Evolutionary conservation across 2,888 invertebrate species (phyloP).

Genomic region (Glyphotaelius pellucidus): DNA sequence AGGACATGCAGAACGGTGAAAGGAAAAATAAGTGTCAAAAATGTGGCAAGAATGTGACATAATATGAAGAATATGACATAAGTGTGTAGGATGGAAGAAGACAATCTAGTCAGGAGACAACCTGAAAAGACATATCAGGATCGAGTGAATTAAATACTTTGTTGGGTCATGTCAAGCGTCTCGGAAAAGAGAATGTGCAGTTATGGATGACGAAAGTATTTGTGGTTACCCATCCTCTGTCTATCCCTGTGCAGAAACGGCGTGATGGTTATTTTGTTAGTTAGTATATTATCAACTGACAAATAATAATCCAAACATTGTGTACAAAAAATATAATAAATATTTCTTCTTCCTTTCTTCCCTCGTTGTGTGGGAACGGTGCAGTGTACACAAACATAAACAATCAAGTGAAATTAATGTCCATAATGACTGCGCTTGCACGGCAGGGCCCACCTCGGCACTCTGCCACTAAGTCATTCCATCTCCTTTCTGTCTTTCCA

Average conservation of each 20-base stretch:
- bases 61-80: neutral
- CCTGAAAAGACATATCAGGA: neutral
- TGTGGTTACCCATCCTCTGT: neutral
- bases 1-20: neutral
- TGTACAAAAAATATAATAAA: no score
- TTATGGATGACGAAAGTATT: neutral
- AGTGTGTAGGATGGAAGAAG: neutral
- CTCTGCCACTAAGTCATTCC: no score
- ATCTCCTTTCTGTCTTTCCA: neutral
- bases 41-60: neutral
- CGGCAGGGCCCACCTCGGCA: no score
- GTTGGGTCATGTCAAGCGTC: neutral
- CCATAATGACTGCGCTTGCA: no score
- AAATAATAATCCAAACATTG: neutral
- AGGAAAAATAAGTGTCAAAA: neutral
- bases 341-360: no score
- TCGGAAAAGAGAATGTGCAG: neutral
- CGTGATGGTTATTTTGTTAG: neutral
- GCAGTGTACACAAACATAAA: no score
- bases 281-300: neutral
- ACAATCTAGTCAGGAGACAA: neutral
- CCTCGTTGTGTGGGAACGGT: no score
- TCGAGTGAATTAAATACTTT: neutral
- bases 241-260: neutral
- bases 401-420: no score